These are phyloP conservation scores for Ethmia dodecea DNA, from an alignment of 2,888 invertebrate genomes.

Conservation along the genomic window DNA sequence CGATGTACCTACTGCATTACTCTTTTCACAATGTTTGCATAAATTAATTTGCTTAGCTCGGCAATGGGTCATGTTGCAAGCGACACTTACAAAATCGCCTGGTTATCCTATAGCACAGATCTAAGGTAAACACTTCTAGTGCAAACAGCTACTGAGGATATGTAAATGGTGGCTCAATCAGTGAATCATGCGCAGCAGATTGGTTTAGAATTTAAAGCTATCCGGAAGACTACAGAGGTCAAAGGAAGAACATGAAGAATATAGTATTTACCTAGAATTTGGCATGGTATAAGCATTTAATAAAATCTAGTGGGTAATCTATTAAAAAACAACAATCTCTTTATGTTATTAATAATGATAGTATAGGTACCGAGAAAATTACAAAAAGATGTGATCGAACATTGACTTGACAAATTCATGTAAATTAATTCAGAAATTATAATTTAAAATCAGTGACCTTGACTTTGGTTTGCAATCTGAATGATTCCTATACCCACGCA, in stretches of 20 bases:
- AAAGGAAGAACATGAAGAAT: no score
- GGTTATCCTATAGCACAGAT: slow-evolving; percentile 26
- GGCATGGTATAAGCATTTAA: background rate
- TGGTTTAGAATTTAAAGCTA: no score
- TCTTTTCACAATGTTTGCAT: slow-evolving; percentile 47
- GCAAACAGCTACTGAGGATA: slow-evolving; percentile 26
- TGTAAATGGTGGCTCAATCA: background rate
- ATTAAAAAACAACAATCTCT: background rate
- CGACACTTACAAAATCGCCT: slow-evolving; percentile 36
- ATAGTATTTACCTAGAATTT: no score
- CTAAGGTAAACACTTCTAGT: slow-evolving; percentile 24
- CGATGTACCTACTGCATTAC: no score
- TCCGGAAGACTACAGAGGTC: no score
- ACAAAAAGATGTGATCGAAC: no score
- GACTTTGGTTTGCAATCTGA: background rate
- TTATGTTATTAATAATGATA: no score
- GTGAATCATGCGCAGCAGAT: no score
- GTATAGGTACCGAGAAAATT: no score
- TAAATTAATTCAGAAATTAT: background rate
- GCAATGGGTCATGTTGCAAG: slow-evolving; percentile 13
- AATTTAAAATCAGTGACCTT: background rate
- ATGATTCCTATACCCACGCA: background rate
- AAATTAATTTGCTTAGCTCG: slow-evolving; percentile 23
- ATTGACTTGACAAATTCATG: no score
- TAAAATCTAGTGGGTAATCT: background rate